These are phyloP conservation scores for Hippopotamus amphibius DNA, from an alignment of 2,113 vertebrate species.

Conservation along the genomic window DNA sequence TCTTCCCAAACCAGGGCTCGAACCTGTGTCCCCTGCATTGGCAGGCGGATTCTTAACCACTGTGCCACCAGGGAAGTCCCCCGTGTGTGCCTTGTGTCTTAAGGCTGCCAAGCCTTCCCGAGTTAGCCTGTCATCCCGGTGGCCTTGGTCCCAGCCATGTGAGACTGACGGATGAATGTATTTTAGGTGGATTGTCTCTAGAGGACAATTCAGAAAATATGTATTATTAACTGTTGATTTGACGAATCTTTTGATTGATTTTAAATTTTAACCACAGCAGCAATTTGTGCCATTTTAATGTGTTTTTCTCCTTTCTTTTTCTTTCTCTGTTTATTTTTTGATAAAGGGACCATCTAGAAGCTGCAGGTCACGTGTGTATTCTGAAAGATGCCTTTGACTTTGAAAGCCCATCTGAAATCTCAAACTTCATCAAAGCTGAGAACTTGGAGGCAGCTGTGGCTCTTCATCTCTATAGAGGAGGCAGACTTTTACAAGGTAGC, in stretches of 20 bases:
- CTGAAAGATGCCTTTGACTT: conserved; percentile 90
- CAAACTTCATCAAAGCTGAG: conserved; percentile 82
- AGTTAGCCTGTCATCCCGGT: accelerated
- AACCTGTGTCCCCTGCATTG: too few species aligned
- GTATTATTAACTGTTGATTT: neutral
- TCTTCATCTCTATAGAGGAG: conserved; percentile 95
- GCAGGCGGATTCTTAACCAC: too few species aligned
- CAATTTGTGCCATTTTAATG: neutral
- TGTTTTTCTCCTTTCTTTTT: neutral
- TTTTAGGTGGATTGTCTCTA: neutral
- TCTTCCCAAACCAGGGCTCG: too few species aligned
- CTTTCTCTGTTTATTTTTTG: neutral
- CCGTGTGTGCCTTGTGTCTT: accelerated
- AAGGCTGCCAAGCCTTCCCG: neutral
- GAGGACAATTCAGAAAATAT: neutral
- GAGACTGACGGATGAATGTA: accelerated
- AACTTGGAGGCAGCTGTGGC: conserved; percentile 91
- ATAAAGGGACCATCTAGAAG: conserved; percentile 91
- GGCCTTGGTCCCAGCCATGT: accelerated
- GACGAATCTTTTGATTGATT: neutral
- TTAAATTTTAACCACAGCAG: accelerated
- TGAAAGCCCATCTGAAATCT: conserved; percentile 87
- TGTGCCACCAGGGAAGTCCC: too few species aligned
- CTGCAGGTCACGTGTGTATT: conserved; percentile 92
- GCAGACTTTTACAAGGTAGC: conserved; percentile 93